phyloP scores from a whole-genome alignment of 2,113 vertebrate genomes.

The Machaerirhynchus nigripectus region DNA sequence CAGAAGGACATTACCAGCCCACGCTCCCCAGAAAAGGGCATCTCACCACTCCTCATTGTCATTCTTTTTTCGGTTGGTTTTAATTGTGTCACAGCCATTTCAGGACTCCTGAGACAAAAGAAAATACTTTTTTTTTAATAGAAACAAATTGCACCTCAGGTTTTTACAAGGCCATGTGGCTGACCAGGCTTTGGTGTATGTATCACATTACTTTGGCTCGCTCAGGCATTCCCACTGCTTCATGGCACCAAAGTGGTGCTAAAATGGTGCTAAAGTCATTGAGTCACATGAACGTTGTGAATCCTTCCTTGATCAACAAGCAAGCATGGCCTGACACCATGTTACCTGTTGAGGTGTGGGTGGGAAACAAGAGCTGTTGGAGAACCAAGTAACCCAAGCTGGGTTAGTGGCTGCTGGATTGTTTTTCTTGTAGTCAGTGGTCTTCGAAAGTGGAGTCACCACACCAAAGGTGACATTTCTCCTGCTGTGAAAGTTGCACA shows the following conservation, averaged over 20 bases:
- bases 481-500: not conserved
- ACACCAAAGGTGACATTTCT: not conserved
- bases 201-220: not conserved
- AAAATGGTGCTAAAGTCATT: not conserved
- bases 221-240: not conserved
- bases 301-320: not conserved
- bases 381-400: not conserved
- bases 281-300: not conserved
- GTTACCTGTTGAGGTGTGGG: not conserved
- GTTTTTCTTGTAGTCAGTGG: not conserved
- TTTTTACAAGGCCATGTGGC: not conserved
- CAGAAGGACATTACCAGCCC: slow-evolving; percentile 39
- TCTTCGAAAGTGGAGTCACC: rapidly evolving
- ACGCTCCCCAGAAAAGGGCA: slow-evolving; percentile 15
- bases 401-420: not conserved
- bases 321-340: rapidly evolving
- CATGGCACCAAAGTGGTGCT: not conserved
- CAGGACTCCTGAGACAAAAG: not conserved
- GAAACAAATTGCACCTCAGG: not conserved
- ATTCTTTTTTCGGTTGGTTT: not conserved
- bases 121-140: not conserved
- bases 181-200: not conserved
- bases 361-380: not conserved
- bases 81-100: not conserved
- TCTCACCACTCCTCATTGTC: slow-evolving; percentile 15